Conservation (phyloP, 2,888 invertebrate species). For the Hemistola chrysoprasaria region DNA sequence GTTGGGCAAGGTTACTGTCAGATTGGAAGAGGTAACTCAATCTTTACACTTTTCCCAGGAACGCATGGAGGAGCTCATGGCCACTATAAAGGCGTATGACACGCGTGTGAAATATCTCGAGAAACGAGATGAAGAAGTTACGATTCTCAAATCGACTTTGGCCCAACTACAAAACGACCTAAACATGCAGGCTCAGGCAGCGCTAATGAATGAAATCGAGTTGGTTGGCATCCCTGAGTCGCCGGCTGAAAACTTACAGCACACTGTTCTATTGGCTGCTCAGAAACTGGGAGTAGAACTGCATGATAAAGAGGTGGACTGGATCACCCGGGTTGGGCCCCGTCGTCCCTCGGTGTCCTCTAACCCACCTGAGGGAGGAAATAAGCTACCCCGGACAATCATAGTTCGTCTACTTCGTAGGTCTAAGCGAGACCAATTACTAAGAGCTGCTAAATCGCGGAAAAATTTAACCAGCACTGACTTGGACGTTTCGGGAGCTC, state of each 20-base stretch:
- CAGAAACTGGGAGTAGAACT: constrained; percentile 3
- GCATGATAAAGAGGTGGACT: constrained; percentile 1
- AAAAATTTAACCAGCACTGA: constrained; percentile 3
- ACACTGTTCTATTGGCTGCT: too few species aligned
- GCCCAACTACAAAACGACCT: too few species aligned
- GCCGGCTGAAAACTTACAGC: constrained; percentile 1
- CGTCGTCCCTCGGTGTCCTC: too few species aligned
- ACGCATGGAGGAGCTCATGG: constrained; percentile 3
- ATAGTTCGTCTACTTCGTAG: too few species aligned
- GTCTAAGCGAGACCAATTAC: constrained; percentile 1
- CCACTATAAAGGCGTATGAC: neutral
- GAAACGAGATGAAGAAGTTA: constrained; percentile 4
- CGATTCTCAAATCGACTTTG: neutral
- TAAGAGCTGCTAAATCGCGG: constrained; percentile 1
- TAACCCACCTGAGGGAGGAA: too few species aligned
- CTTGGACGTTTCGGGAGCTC: neutral
- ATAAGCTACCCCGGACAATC: too few species aligned
- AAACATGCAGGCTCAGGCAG: neutral
- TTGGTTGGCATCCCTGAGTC: constrained; percentile 5
- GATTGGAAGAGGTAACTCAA: too few species aligned
- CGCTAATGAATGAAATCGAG: constrained; percentile 5
- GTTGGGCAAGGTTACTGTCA: too few species aligned
- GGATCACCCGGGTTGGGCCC: too few species aligned
- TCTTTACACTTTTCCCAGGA: too few species aligned
- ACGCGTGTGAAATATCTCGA: constrained; percentile 4